A percentile compares a stretch with the other conserved stretches of the same genome.
Evolutionary conservation across 2,797 vertebrate species (phyloP).

Genomic region (Acanthurus tractus): DNA sequence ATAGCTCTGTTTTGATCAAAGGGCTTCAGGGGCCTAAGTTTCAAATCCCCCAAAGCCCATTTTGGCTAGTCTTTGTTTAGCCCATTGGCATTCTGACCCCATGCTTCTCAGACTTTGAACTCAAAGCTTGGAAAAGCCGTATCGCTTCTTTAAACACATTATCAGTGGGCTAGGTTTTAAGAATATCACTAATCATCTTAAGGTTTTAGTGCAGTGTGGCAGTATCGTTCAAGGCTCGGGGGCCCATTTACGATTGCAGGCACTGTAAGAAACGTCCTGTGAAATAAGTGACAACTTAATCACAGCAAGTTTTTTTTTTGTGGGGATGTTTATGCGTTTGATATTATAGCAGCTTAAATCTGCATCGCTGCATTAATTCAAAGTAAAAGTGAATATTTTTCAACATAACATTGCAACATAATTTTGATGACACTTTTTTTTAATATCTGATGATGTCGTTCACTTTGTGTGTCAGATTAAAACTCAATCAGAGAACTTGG

Average conservation of each 20-base stretch:
- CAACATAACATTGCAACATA: not conserved
- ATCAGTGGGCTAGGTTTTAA: constrained; percentile 88
- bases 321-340: constrained; percentile 26
- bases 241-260: constrained; percentile 75
- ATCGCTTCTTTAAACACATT: constrained; percentile 91
- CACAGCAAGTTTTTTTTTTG: constrained; percentile 23
- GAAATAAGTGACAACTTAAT: constrained; percentile 48
- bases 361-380: not conserved
- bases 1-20: constrained; percentile 87
- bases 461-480: constrained; percentile 30
- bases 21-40: constrained; percentile 82
- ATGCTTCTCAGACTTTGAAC: constrained; percentile 88
- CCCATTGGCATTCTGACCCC: constrained; percentile 90
- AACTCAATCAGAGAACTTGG: constrained; percentile 34
- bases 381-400: constrained; percentile 1
- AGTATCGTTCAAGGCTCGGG: constrained; percentile 72
- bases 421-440: constrained; percentile 17
- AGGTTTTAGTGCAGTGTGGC: constrained; percentile 87
- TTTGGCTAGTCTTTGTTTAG: constrained; percentile 88
- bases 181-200: constrained; percentile 89
- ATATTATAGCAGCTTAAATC: constrained; percentile 1
- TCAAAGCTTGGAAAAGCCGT: constrained; percentile 87
- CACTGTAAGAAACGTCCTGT: constrained; percentile 57
- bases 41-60: constrained; percentile 88
- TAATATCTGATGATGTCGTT: constrained; percentile 20